phyloP scores from a whole-genome alignment of 2,888 invertebrate genomes.

The Archaeoteleia sp. region DNA sequence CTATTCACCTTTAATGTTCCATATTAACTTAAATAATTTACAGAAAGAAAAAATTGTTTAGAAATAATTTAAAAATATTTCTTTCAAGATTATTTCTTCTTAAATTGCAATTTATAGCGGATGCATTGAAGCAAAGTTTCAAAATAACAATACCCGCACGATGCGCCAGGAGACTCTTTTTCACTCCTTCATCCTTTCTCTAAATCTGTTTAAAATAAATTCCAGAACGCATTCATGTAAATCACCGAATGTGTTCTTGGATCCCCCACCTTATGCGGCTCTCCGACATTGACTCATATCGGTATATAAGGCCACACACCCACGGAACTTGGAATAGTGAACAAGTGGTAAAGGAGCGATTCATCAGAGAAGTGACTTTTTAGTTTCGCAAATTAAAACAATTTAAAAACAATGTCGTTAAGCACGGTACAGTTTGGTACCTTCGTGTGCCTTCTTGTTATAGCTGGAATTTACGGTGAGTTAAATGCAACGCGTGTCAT shows the following conservation, averaged over 20 bases:
- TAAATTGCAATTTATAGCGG: too few relatives aligned
- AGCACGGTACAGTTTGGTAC: conserved; percentile 7
- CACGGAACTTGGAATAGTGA: conserved; percentile 40
- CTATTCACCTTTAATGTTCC: too few relatives aligned
- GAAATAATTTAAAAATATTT: too few relatives aligned
- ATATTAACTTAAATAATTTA: too few relatives aligned
- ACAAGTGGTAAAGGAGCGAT: conserved; percentile 26
- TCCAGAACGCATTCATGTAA: conserved; percentile 40
- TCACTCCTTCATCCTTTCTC: conserved; percentile 29
- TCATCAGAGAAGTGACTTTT: conserved; percentile 19
- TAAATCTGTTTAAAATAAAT: conserved; percentile 35
- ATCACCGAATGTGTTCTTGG: conserved; percentile 49
- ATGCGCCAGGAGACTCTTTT: conserved; percentile 19
- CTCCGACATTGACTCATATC: conserved; percentile 45
- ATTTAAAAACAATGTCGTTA: conserved; percentile 8
- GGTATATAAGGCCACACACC: conserved; percentile 42
- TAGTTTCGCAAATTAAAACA: conserved; percentile 15
- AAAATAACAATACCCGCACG: conserved; percentile 20
- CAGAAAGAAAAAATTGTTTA: too few relatives aligned
- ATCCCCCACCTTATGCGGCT: conserved; percentile 41
- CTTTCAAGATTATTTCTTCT: too few relatives aligned
- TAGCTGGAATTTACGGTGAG: background rate
- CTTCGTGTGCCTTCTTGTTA: conserved; percentile 4
- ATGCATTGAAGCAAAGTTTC: conserved; percentile 3
- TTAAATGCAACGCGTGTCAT: too few relatives aligned